These are phyloP conservation scores for Athrips mouffetella DNA, from an alignment of 2,888 invertebrate genomes.

Conservation along the genomic window DNA sequence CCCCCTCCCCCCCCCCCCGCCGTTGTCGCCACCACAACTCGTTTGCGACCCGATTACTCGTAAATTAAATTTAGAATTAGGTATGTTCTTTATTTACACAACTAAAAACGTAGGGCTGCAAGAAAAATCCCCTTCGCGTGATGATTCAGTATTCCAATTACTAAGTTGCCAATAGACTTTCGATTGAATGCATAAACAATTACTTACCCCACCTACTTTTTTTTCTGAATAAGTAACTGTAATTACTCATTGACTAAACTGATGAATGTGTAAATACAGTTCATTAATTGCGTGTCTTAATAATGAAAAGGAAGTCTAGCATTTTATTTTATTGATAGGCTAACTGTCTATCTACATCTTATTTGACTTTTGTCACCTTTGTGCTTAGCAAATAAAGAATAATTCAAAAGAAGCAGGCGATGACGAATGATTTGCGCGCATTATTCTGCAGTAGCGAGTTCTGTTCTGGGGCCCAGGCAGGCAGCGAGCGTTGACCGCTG, in stretches of 20 bases:
- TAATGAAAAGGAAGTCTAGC: too few relatives aligned
- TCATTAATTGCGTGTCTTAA: too few relatives aligned
- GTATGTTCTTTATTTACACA: conserved; percentile 7
- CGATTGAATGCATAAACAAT: too few relatives aligned
- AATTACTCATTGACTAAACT: background rate
- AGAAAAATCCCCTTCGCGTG: background rate
- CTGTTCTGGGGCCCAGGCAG: conserved; percentile 47
- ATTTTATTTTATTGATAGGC: too few relatives aligned
- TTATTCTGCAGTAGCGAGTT: conserved; percentile 58
- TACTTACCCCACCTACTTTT: too few relatives aligned
- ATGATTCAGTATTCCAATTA: background rate
- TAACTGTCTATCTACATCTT: too few relatives aligned
- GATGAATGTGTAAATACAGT: conserved; percentile 15
- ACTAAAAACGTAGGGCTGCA: background rate
- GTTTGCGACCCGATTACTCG: conserved; percentile 61
- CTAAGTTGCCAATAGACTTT: background rate
- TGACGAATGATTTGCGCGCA: conserved; percentile 44
- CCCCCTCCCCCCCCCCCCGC: conserved; percentile 28
- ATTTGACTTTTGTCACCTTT: too few relatives aligned
- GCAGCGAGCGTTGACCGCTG: conserved; percentile 60
- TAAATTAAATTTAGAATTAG: conserved; percentile 47
- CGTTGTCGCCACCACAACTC: conserved; percentile 39
- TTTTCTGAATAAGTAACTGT: too few relatives aligned
- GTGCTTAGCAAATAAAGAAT: background rate
- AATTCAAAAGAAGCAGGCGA: conserved; percentile 37